Percentiles rank a stretch among this genome's conserved stretches.
phyloP scores from a whole-genome alignment of 92 coral and sea anemone species.

The Siderastrea radians region DNA sequence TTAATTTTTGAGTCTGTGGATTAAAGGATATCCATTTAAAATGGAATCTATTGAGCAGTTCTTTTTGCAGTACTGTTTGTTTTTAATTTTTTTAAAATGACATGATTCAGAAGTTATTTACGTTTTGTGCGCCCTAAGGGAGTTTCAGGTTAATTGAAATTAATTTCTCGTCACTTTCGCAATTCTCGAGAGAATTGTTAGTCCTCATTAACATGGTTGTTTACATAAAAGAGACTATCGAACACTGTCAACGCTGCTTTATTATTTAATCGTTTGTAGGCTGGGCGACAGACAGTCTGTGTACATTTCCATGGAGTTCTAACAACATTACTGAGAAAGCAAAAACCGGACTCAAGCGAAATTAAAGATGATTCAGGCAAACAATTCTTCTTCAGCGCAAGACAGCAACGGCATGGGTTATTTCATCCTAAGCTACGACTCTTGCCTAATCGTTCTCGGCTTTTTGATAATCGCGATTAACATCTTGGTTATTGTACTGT shows the following conservation, averaged over 20 bases:
- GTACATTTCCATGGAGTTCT: no score
- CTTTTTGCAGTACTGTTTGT: no score
- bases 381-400: conserved; percentile 30
- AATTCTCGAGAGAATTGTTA: conserved; percentile 9
- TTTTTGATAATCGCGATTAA: conserved; percentile 70
- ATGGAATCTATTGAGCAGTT: no score
- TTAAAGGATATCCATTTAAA: no score
- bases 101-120: no score
- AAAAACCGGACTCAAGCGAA: background rate
- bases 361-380: background rate
- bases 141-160: conserved; percentile 3
- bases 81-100: no score
- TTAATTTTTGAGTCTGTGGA: no score
- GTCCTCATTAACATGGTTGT: conserved; percentile 27
- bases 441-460: conserved; percentile 72
- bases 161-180: conserved; percentile 15
- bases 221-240: conserved; percentile 2
- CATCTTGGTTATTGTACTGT: conserved; percentile 70
- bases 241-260: background rate
- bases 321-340: background rate
- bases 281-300: background rate
- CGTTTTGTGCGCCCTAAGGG: background rate
- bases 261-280: background rate
- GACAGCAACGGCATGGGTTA: background rate
- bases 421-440: conserved; percentile 72